Evolutionary conservation across 1,140 invertebrate genomes (phyloP), one percentile per base, ranked within the genome.

Genomic region (Heliconius melpomene): DNA sequence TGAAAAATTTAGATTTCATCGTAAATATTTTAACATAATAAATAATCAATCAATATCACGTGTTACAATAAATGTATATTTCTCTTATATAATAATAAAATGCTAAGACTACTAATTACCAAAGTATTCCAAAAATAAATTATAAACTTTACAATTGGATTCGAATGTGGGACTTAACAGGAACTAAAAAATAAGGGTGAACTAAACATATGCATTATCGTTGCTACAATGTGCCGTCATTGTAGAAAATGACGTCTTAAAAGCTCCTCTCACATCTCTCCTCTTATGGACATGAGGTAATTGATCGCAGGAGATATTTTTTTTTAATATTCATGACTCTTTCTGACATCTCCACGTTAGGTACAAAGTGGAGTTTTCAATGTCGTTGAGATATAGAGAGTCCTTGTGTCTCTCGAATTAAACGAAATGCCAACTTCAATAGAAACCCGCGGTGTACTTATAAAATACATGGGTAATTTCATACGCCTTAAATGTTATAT

Each of bases 281-380:
- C 32, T 36, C 32, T 78, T 74, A 72, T 81, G 83, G 78, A 81
- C 82, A 79, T 78, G 85, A 84, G 85, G 85, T 87, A 88, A 85
- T 88, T 87, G 87, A 88, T 85, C 85, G 82, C 76, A 86, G 83
- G 83, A 89, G 84, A 81, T 82, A 38, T 70, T 66, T 80, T 83
- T 29, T 75, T 83, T 89, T 81, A 88, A 90, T 90, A 88, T 90
- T 87, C 87, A 88, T 88, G 77, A 60, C 74, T 78, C 79, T n/a
- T n/a, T 85, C 87, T 60, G 79, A 46, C 78, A 84, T 46, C 82
- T 78, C 82, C 79, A 81, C 84, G 84, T 82, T 85, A 83, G 80
- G 78, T 80, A 79, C 85, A 85, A 85, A 87, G 85, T 80, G 52
- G 75, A 46, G 46, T 80, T 77, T 77, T 80, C 40, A 40, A 77